A percentile compares a stretch with the other conserved stretches of the same genome.
Evolutionary conservation across 2,888 invertebrate genomes (phyloP).

Genomic region (Pyrrhia umbra): DNA sequence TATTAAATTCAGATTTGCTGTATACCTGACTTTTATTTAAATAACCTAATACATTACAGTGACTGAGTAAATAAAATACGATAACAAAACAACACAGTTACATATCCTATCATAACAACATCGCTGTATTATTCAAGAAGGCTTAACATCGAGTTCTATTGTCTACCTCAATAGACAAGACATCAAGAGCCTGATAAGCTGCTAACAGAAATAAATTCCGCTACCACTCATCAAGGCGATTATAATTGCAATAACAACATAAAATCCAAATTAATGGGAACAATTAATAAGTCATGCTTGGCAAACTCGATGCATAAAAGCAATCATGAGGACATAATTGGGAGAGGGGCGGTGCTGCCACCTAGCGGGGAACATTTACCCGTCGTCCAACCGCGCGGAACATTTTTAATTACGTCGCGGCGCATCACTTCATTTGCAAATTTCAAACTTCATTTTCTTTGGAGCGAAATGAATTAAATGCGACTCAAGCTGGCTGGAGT

Average conservation of each 20-base stretch:
- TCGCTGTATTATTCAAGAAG: conserved; percentile 10
- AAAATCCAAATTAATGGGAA: conserved; percentile 63
- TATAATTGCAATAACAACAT: conserved; percentile 52
- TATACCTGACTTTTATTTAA: conserved; percentile 18
- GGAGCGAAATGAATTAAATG: conserved; percentile 51
- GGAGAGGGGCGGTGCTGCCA: conserved; percentile 49
- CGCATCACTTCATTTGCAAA: conserved; percentile 81
- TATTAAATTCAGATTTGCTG: conserved; percentile 33
- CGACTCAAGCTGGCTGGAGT: conserved; percentile 33
- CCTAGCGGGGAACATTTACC: conserved; percentile 56
- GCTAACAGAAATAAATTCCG: conserved; percentile 14
- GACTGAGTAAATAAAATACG: conserved; percentile 5
- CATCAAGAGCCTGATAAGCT: not conserved
- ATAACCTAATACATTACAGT: not conserved
- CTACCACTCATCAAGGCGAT: conserved; percentile 5
- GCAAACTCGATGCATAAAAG: conserved; percentile 72
- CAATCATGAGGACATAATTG: conserved; percentile 74
- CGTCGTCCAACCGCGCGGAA: conserved; percentile 65
- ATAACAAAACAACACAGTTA: conserved; percentile 3
- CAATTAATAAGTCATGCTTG: conserved; percentile 73
- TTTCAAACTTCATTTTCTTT: conserved; percentile 67
- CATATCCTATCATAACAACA: not conserved
- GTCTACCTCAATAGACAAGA: conserved; percentile 2
- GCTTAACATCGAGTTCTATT: not conserved
- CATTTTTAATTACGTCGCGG: conserved; percentile 81